Base-by-base conservation (phyloP, 2,888 invertebrate species). In the Philereme vetulata region DNA sequence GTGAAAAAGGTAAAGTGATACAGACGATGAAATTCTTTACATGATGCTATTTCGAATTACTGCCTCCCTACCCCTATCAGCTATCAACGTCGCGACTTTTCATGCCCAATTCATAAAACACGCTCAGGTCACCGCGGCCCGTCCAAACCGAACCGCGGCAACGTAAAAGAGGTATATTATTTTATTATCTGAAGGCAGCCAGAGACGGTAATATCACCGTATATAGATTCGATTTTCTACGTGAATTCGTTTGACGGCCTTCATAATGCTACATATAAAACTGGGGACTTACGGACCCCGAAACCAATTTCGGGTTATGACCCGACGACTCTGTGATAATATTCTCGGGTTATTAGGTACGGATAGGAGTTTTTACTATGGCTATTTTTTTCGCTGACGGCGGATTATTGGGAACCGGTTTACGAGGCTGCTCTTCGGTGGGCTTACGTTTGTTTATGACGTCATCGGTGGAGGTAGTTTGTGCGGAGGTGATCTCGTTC, bases 191-290 rank as follows among this genome's bases (percentile, higher is more conserved):
- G 75, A 72, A 86, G 79, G 79, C 88, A 89, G 84, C 85, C 90
- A 89, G 85, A 82, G 88, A 81, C 86, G 83, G 85, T 87, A 88
- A 89, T 89, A 91, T 88, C 88, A 84, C 88, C 91, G 91, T 92
- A 92, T 93, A 93, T 92, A 92, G 93, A 93, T 93, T 93, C 93
- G 93, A 93, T 93, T 93, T 93, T 93, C 93, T 93, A 92, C 91
- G 92, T 92, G 93, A 93, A 93, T 92, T 93, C 93, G 90, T 93
- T 93, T 93, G 93, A 93, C 93, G 93, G 92, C 92, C 91, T 90
- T 91, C 93, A 92, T 92, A 92, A 92, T 92, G 92, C 92, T 87
- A 92, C 91, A 91, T 92, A 92, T 93, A 93, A 93, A 93, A 92
- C 92, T 90, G 90, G 92, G 90, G 88, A 86, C 90, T 90, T 90